Evolutionary conservation across 1,140 invertebrate genomes (phyloP), one percentile per base, ranked within the genome.

Genomic region (Drosophila tropicalis): DNA sequence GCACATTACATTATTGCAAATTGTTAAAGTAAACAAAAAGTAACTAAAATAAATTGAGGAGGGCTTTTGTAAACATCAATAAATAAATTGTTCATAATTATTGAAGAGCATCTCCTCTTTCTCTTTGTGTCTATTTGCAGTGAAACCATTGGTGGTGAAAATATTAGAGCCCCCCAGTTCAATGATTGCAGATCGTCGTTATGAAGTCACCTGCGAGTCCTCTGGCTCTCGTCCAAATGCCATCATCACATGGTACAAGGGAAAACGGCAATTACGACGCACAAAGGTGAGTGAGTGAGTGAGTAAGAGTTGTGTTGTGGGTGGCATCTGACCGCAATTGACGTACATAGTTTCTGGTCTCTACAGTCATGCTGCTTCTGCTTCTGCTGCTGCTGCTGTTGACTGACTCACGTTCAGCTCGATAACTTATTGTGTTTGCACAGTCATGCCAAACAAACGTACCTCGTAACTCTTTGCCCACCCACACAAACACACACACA

Each of bases 241-340:
- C 22, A 94, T 96, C 81, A 96, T 98, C 82, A 96, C 96, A 1
- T 98, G 97, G 97, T 96, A 96, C 93, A 97, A 97, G 91, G 96
- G 95, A 80, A 96, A 96, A 91, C 93, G 95, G 76, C 95, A 96
- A 85, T 94, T 96, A 65, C 95, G 95, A 91, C 94, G 95, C 86
- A 95, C 95, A 62, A 96, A 95, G 93, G 95, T 96, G 91, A 94
- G 91, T 60, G 17, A 10, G 15, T 55, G 15, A 32, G 22, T 65
- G 22, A 25, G 22, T 25, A 25, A 25, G 22, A 25, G 22, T 25
- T 25, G 22, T 25, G 36, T 34, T 56, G 25, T 10, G 34, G 64
- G 40, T 63, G 47, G 54, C 63, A 56, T 67, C 66, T 78, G 84
- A 90, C 85, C 84, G 85, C 84, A 89, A 89, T 89, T 72, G 84